Percentiles rank a stretch among this genome's conserved stretches.
These are phyloP conservation scores for Amphibalanus amphitrite DNA, from an alignment of 1,140 invertebrate species.

Conservation along the genomic window DNA sequence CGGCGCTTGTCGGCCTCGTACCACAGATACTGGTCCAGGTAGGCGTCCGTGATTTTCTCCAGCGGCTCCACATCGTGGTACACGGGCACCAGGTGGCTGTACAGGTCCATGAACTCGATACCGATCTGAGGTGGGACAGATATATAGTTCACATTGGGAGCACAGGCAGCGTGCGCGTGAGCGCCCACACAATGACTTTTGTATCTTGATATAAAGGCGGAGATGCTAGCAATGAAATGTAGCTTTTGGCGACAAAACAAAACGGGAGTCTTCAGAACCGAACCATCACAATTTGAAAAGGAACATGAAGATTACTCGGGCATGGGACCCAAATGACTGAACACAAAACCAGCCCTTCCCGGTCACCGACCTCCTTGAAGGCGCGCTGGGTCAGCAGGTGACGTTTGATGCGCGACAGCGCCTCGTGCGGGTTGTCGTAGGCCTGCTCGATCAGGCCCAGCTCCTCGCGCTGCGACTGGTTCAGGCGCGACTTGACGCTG, in stretches of 20 bases:
- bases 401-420: constrained; percentile 95
- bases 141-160: no score
- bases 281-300: no score
- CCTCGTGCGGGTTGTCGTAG: constrained; percentile 99
- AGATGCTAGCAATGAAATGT: no score
- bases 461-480: constrained; percentile 98
- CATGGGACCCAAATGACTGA: no score
- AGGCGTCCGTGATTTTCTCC: constrained; percentile 99
- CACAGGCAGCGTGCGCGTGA: no score
- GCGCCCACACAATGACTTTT: no score
- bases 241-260: no score
- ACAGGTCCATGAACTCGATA: constrained; percentile 99
- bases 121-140: constrained; percentile 38
- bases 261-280: no score
- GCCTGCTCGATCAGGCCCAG: constrained; percentile 97
- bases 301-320: no score
- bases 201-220: no score
- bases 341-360: no score
- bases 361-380: constrained; percentile 84
- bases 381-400: constrained; percentile 94
- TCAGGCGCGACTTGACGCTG: constrained; percentile 93
- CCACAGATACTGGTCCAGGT: constrained; percentile 98
- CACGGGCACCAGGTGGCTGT: constrained; percentile 95
- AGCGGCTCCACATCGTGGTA: constrained; percentile 97
- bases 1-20: constrained; percentile 97